Evolutionary conservation across 2,797 vertebrate species (phyloP), one percentile per base, ranked within the genome.

Genomic region (Heteromormyrus szaboi): DNA sequence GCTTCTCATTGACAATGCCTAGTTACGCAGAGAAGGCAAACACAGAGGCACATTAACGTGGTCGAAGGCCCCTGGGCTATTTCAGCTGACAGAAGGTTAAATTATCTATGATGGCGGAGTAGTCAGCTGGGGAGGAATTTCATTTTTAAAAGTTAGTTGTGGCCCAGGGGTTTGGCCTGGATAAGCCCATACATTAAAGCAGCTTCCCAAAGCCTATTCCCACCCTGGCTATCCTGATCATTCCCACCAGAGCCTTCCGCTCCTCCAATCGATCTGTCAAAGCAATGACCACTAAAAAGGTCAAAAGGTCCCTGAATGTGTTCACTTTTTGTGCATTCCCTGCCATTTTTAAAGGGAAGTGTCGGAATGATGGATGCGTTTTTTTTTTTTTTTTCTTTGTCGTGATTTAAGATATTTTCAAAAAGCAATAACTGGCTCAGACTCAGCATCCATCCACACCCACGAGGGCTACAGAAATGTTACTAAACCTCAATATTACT

Each of bases 1-100:
- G 92, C 92, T 96, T 97, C 94, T 98, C 98, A 3, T 96, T 98
- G 85, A 98, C 97, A 0, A 99, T 97, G 62, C 98, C 98, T 99
- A 92, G 72, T 81, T 17, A 83, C n/a, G 59, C 50, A 79, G 22
- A 87, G 50, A 41, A 56, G 22, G n/a, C 54, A 53, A 46, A 56
- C 17, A 9, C 29, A 62, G 17, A 19, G 72, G 72, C 37, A 44
- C 76, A 11, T 41, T 76, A 76, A 41, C 33, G 11, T 37, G 68
- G 33, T 41, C 5, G 14, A 41, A 76, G 68, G 33, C 22, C 68
- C 33, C 68, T 19, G 68, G 68, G 14, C 33, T 41, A 41, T 37
- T 37, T 76, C 33, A 19, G 33, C 17, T 76, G 68, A 37, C 33
- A 76, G 12, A 41, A 76, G 33, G 68, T 76, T 76, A 12, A 41